Percentiles rank a stretch among this genome's conserved stretches.
These are phyloP conservation scores for Rhynchopsitta pachyrhyncha DNA, from an alignment of 2,113 vertebrate genomes.

Conservation along the genomic window DNA sequence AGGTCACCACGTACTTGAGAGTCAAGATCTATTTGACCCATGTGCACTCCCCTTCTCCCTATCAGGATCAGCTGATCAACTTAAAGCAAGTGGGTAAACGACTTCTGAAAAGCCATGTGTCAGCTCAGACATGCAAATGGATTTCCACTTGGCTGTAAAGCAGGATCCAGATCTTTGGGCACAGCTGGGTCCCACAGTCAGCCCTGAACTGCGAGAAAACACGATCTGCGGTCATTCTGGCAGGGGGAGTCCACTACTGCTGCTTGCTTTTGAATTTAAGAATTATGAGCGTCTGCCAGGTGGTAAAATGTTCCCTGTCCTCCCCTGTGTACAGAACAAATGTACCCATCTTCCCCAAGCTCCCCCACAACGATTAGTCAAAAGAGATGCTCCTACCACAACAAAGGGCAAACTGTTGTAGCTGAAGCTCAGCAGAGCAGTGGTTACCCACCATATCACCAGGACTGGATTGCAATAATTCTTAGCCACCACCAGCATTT, in stretches of 20 bases:
- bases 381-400: neutral
- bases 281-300: neutral
- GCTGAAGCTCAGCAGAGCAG: neutral
- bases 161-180: neutral
- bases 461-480: neutral
- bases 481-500: neutral
- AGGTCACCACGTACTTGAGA: neutral
- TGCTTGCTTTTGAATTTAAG: neutral
- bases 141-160: neutral
- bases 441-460: neutral
- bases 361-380: neutral
- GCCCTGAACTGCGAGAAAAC: neutral
- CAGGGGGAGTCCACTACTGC: neutral
- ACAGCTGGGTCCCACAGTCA: neutral
- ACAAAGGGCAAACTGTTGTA: neutral
- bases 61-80: neutral
- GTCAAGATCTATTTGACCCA: neutral
- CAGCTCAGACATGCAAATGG: rapidly evolving
- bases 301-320: neutral
- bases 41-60: neutral
- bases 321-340: neutral
- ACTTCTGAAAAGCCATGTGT: neutral
- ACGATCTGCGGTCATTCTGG: neutral
- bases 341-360: neutral
- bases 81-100: neutral